phyloP scores from a whole-genome alignment of 2,113 vertebrate genomes.

The Desmodus rotundus region DNA sequence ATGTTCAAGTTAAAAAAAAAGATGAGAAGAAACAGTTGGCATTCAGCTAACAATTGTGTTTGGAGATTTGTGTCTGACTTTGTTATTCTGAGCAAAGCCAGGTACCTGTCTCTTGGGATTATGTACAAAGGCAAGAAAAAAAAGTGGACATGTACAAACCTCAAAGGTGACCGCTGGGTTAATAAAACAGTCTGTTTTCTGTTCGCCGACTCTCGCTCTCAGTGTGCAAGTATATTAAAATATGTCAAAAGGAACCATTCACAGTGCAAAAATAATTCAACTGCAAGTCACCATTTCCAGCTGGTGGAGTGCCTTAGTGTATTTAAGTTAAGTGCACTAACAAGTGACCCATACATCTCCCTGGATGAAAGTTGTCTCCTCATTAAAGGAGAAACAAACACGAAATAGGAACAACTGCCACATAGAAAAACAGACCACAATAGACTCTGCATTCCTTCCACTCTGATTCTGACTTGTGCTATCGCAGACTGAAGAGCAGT shows the following conservation, averaged over 20 bases:
- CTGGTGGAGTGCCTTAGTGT: slow-evolving; percentile 79
- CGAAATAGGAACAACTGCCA: slow-evolving; percentile 81
- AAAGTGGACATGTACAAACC: slow-evolving; percentile 83
- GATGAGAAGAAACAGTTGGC: slow-evolving; percentile 87
- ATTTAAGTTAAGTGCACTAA: slow-evolving; percentile 77
- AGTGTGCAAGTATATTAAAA: slow-evolving; percentile 89
- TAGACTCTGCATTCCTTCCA: slow-evolving; percentile 50
- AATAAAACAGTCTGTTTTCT: slow-evolving; percentile 89
- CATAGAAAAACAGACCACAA: slow-evolving; percentile 71
- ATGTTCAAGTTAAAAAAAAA: slow-evolving; percentile 57
- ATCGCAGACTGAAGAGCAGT: slow-evolving; percentile 35
- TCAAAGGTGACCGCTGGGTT: slow-evolving; percentile 89
- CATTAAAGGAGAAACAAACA: slow-evolving; percentile 89
- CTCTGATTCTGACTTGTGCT: slow-evolving; percentile 66
- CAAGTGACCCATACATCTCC: slow-evolving; percentile 83
- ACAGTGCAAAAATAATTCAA: slow-evolving; percentile 84
- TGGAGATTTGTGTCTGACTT: slow-evolving; percentile 86
- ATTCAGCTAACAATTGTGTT: slow-evolving; percentile 88
- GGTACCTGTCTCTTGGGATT: slow-evolving; percentile 87
- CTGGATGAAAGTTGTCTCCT: slow-evolving; percentile 86
- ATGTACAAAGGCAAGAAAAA: slow-evolving; percentile 85
- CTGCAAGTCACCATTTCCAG: slow-evolving; percentile 85
- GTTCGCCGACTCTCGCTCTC: slow-evolving; percentile 87
- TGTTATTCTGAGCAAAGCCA: slow-evolving; percentile 88
- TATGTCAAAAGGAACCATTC: slow-evolving; percentile 86